A percentile compares a stretch with the other conserved stretches of the same genome.
These are phyloP conservation scores for Cyprinodon tularosa DNA, from an alignment of 2,113 vertebrate genomes.

Conservation along the genomic window DNA sequence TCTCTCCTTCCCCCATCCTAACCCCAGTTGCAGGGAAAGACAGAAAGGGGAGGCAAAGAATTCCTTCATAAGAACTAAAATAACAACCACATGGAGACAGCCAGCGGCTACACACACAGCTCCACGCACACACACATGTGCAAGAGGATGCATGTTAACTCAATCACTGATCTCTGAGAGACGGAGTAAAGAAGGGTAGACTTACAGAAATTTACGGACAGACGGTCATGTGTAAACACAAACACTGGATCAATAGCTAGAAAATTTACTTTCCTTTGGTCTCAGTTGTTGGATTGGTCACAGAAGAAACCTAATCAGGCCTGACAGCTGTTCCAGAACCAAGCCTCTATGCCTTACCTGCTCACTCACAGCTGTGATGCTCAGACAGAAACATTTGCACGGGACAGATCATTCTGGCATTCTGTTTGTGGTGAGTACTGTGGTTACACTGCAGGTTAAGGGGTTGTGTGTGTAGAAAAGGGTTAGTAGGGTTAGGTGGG, in stretches of 20 bases:
- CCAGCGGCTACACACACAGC: constrained; percentile 58
- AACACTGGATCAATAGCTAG: constrained; percentile 41
- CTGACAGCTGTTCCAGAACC: constrained; percentile 15
- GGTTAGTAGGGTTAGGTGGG: constrained; percentile 69
- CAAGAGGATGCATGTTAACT: constrained; percentile 52
- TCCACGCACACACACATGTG: constrained; percentile 33
- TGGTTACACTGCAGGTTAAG: constrained; percentile 49
- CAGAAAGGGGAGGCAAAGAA: constrained; percentile 71
- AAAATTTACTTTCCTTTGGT: constrained; percentile 24
- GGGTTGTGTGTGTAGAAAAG: constrained; percentile 59
- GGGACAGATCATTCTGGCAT: constrained; percentile 14
- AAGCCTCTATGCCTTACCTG: constrained; percentile 29
- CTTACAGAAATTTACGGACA: constrained; percentile 49
- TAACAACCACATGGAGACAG: constrained; percentile 84
- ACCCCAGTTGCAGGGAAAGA: constrained; percentile 56
- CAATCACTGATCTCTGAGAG: constrained; percentile 60
- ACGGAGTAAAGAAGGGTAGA: constrained; percentile 49
- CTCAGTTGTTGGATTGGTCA: constrained; percentile 39
- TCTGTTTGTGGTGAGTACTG: constrained; percentile 23
- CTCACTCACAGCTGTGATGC: constrained; percentile 10
- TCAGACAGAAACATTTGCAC: constrained; percentile 17
- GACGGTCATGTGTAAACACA: constrained; percentile 54
- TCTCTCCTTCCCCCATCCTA: constrained; percentile 55
- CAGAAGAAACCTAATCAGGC: constrained; percentile 25
- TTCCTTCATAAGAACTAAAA: constrained; percentile 84